Evolutionary conservation across 2,888 invertebrate species (phyloP), one percentile per base, ranked within the genome.

Genomic region (Ametastegia equiseti): DNA sequence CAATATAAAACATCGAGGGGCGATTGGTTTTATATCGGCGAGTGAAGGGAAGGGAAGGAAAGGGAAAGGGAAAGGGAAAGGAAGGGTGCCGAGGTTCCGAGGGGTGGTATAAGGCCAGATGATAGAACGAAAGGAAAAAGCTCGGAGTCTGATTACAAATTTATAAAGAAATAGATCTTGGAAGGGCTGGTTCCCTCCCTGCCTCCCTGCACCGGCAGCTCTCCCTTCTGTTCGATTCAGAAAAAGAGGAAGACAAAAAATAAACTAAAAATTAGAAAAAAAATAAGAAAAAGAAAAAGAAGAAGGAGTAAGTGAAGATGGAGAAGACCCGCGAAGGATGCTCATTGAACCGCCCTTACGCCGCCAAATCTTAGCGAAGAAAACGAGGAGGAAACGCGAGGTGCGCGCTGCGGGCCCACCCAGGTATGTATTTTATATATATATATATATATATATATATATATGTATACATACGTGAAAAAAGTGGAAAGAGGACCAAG

Each of bases 131-230:
- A 78, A 60, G 65, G 50, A 81, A 78, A 81, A 75, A 81, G 75
- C 81, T 75, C 81, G 65, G 81, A 78, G 84, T 86, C 85, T 87
- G 86, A 87, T 88, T 88, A 88, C 82, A 84, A 87, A 88, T 88
- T 88, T 86, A 88, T 87, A 86, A 87, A 87, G 85, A 88, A 87
- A 87, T 84, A 86, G 85, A 87, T 87, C 86, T 85, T 81, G 83
- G 82, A 85, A 86, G 75, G 36, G 71, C 45, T 71, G 71, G 45
- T 7, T 36, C 23, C 67, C 39, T 19, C 67, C n/a, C 39, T 19
- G 11, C 39, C 67, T 19, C 67, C 67, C 67, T 39, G 11, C 23
- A 39, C 23, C 54, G 11, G 54, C n/a, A n/a, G 15, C n/a, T 54
- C 60, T 19, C 19, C 27, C 36, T 67, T 19, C 67, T 67, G n/a